Evolutionary conservation across 2,797 vertebrate species (phyloP).

Genomic region (Schizothorax lantsangensis): DNA sequence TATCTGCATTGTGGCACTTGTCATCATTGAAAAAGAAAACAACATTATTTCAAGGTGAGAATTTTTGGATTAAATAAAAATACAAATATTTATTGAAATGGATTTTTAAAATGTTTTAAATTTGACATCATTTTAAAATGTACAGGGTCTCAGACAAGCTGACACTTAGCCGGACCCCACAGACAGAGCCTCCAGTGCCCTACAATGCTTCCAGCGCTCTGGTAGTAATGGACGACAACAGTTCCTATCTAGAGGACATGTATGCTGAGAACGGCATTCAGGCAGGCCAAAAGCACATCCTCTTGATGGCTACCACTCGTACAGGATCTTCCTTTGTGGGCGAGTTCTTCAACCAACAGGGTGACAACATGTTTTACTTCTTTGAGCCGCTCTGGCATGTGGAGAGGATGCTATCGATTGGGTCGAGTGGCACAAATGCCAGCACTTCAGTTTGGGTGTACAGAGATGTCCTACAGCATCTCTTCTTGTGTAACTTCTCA

Average conservation of each 20-base stretch:
- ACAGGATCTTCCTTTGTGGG: slow-evolving; percentile 88
- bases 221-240: slow-evolving; percentile 67
- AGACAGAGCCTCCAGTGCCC: slow-evolving; percentile 62
- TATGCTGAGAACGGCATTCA: slow-evolving; percentile 60
- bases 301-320: slow-evolving; percentile 87
- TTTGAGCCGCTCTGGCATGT: slow-evolving; percentile 89
- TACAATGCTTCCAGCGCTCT: slow-evolving; percentile 73
- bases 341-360: slow-evolving; percentile 89
- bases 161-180: slow-evolving; percentile 74
- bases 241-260: slow-evolving; percentile 75
- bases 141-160: slow-evolving; percentile 85
- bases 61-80: background rate
- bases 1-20: slow-evolving; percentile 87
- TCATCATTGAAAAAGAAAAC: slow-evolving; percentile 97
- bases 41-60: slow-evolving; percentile 95
- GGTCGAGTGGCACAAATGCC: slow-evolving; percentile 74
- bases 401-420: slow-evolving; percentile 80
- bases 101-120: background rate
- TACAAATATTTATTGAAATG: background rate
- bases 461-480: slow-evolving; percentile 83
- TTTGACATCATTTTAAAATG: background rate
- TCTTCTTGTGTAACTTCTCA: slow-evolving; percentile 85
- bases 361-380: slow-evolving; percentile 85
- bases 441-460: slow-evolving; percentile 83
- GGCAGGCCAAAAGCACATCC: slow-evolving; percentile 76